Evolutionary conservation across 2,113 vertebrate genomes (phyloP).

Genomic region (Odocoileus hemionus): DNA sequence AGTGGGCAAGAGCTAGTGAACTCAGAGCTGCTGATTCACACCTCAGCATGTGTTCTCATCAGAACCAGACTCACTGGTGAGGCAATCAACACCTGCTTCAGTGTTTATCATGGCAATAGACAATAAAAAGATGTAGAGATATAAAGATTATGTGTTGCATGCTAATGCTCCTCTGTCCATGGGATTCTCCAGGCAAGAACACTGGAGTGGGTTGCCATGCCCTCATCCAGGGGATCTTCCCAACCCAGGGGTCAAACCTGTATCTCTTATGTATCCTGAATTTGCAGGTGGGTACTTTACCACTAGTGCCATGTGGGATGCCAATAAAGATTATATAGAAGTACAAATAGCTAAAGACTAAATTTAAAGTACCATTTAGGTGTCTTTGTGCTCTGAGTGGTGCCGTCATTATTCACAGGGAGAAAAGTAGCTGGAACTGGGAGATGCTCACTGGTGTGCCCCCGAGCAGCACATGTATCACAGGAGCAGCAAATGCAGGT

Average conservation of each 20-base stretch:
- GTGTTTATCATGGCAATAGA: conserved; percentile 64
- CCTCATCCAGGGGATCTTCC: neutral
- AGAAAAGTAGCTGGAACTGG: conserved; percentile 33
- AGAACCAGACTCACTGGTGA: neutral
- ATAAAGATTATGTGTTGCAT: conserved; percentile 27
- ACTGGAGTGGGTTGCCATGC: neutral
- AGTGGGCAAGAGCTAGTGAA: neutral
- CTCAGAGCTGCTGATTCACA: neutral
- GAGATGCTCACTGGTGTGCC: conserved; percentile 6
- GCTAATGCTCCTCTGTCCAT: neutral
- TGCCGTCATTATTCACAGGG: neutral
- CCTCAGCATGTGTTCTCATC: neutral
- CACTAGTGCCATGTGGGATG: neutral
- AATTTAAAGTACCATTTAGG: conserved; percentile 24
- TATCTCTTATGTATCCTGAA: neutral
- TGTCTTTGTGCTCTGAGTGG: conserved; percentile 24
- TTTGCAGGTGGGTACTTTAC: neutral
- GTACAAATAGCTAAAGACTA: conserved; percentile 66
- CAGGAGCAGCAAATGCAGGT: neutral
- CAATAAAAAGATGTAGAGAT: conserved; percentile 40
- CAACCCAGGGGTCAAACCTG: neutral
- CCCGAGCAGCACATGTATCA: fast-evolving
- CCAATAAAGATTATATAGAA: neutral
- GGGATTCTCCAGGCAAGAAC: neutral
- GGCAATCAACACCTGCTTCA: conserved; percentile 70